Evolutionary conservation across 1,140 invertebrate species (phyloP).

Genomic region (Aporrectodea caliginosa): DNA sequence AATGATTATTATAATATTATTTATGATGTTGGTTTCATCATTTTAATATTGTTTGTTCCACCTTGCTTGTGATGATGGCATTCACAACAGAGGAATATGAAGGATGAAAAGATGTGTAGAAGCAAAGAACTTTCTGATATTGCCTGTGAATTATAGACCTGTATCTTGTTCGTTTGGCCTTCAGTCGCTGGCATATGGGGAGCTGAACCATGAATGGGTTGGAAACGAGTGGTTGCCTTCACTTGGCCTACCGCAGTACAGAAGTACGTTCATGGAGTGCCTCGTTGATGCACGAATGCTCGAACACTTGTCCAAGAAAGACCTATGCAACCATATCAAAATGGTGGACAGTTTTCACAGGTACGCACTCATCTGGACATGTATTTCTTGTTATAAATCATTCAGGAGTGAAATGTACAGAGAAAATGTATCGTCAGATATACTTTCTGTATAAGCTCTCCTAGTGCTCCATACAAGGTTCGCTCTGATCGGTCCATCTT

Average conservation of each 20-base stretch:
- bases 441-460: no score
- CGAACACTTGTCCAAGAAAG: slow-evolving; percentile 97
- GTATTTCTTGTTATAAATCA: no score
- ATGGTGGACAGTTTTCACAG: slow-evolving; percentile 99
- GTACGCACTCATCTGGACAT: no score
- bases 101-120: neutral
- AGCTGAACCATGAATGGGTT: slow-evolving; percentile 99
- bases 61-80: no score
- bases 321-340: slow-evolving; percentile 92
- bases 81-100: no score
- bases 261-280: slow-evolving; percentile 99
- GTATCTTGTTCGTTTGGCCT: neutral
- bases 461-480: no score
- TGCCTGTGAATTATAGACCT: neutral
- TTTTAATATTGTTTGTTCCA: no score
- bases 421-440: no score
- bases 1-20: no score
- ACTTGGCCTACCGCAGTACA: slow-evolving; percentile 90
- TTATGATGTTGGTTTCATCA: no score
- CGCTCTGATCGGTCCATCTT: no score
- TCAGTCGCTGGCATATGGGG: slow-evolving; percentile 8
- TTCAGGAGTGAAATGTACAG: no score
- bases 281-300: slow-evolving; percentile 98
- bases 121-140: neutral
- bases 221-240: slow-evolving; percentile 96